Conservation (phyloP, 2,797 vertebrate species). For the Rhyacichthys aspro region DNA sequence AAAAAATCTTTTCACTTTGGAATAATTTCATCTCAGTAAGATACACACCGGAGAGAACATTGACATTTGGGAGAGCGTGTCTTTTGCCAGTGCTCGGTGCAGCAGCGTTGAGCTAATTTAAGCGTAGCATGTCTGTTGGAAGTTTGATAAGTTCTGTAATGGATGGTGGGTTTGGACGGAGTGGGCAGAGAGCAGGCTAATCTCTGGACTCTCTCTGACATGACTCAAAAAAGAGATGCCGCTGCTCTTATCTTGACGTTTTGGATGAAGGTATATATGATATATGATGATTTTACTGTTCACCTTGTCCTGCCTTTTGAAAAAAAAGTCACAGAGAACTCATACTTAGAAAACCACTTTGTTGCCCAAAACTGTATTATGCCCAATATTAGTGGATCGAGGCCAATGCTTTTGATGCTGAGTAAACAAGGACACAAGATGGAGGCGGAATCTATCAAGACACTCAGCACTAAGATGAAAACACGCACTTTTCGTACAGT, state of each 20-base stretch:
- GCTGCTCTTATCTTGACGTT: constrained; percentile 23
- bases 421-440: constrained; percentile 25
- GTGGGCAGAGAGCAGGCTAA: constrained; percentile 20
- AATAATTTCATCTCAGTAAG: constrained; percentile 10
- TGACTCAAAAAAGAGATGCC: constrained; percentile 9
- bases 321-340: constrained; percentile 9
- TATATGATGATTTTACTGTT: constrained; percentile 22
- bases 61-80: constrained; percentile 10
- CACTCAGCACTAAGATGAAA: constrained; percentile 11
- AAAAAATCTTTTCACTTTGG: background rate
- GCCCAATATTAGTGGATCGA: constrained; percentile 22
- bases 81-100: constrained; percentile 7
- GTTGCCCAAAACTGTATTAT: constrained; percentile 30
- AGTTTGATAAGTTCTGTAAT: constrained; percentile 38
- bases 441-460: constrained; percentile 30
- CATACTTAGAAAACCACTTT: constrained; percentile 28
- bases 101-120: constrained; percentile 30
- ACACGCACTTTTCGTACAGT: constrained; percentile 22
- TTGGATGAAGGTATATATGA: constrained; percentile 23
- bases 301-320: constrained; percentile 31
- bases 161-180: constrained; percentile 23
- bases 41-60: constrained; percentile 20
- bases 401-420: constrained; percentile 23
- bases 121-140: constrained; percentile 30
- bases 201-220: constrained; percentile 35